These are phyloP conservation scores for Camptogramma bilineatum DNA, from an alignment of 2,888 invertebrate genomes.

Conservation along the genomic window DNA sequence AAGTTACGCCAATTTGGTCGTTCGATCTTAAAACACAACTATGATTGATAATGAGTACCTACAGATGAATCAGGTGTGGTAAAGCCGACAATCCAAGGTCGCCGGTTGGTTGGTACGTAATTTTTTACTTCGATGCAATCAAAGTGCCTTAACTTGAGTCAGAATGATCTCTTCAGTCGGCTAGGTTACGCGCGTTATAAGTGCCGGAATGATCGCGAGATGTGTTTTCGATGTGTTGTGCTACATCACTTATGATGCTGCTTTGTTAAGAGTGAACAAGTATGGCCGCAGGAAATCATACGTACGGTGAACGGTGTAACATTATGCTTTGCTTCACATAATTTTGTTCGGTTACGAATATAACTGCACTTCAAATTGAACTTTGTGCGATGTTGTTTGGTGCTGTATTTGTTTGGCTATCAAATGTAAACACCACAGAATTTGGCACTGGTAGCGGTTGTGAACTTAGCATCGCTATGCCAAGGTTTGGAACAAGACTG, in stretches of 20 bases:
- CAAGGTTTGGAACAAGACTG: conserved; percentile 15
- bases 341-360: conserved; percentile 22
- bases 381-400: not conserved
- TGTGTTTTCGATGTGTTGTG: conserved; percentile 62
- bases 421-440: conserved; percentile 5
- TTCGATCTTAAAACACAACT: conserved; percentile 40
- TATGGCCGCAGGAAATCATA: conserved; percentile 45
- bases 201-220: conserved; percentile 56
- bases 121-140: conserved; percentile 46
- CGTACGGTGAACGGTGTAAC: conserved; percentile 47
- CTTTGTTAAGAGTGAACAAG: conserved; percentile 49
- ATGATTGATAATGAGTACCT: conserved; percentile 55
- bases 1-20: conserved; percentile 21
- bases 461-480: conserved; percentile 16
- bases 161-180: conserved; percentile 10
- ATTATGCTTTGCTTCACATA: conserved; percentile 27
- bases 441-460: conserved; percentile 11
- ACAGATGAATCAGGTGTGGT: conserved; percentile 60
- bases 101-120: conserved; percentile 46
- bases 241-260: conserved; percentile 62
- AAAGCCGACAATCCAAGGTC: conserved; percentile 63
- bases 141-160: conserved; percentile 30
- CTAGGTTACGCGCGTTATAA: conserved; percentile 25
- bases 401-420: conserved; percentile 10
- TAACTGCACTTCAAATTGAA: conserved; percentile 6